These are phyloP conservation scores for Upupa epops DNA, from an alignment of 2,113 vertebrate genomes.

Conservation along the genomic window DNA sequence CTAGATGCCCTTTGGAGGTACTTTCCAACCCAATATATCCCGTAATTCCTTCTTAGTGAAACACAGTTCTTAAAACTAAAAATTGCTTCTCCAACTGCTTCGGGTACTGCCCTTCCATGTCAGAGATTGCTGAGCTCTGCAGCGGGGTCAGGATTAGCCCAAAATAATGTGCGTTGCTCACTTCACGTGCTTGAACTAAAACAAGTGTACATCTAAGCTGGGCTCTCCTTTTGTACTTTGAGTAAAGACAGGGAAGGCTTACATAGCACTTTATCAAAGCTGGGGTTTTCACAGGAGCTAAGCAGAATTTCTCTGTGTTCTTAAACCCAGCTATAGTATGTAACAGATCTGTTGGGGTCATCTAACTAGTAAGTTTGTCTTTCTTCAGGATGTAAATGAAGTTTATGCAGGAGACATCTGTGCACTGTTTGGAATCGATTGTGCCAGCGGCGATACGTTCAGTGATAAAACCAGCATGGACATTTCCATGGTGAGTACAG, in stretches of 20 bases:
- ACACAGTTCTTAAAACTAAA: background rate
- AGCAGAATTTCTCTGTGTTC: background rate
- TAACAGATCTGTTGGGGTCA: accelerated
- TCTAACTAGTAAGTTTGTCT: background rate
- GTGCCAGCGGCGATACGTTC: constrained; percentile 96
- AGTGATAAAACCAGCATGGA: constrained; percentile 77
- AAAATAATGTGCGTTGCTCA: background rate
- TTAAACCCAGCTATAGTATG: background rate
- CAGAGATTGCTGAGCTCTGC: background rate
- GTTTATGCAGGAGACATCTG: constrained; percentile 94
- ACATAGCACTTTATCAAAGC: background rate
- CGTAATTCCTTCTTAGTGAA: background rate
- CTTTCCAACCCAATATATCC: too few species aligned
- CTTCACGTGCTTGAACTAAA: background rate
- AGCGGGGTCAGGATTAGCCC: background rate
- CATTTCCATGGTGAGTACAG: constrained; percentile 88
- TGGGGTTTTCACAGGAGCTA: background rate
- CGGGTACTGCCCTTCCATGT: background rate
- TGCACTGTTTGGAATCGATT: constrained; percentile 95
- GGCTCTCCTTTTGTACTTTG: background rate
- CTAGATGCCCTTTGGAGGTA: too few species aligned
- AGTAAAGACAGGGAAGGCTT: background rate
- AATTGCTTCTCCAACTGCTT: background rate
- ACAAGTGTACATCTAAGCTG: background rate
- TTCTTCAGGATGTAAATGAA: constrained; percentile 87